These are phyloP conservation scores for Mesochorus sp. DNA, from an alignment of 2,888 invertebrate species.

Conservation along the genomic window DNA sequence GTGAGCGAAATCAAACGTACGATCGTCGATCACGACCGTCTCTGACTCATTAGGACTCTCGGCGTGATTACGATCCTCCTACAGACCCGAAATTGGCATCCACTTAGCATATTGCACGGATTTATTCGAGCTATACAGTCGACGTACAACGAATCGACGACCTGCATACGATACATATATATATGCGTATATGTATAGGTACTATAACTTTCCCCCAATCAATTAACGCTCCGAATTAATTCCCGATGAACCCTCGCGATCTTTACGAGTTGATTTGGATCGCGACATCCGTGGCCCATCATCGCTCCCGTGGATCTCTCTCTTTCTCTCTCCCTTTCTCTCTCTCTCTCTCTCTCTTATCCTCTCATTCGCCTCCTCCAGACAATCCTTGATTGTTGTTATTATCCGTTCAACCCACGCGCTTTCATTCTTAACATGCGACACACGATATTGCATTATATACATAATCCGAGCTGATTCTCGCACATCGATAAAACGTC, in stretches of 20 bases:
- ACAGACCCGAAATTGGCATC: slow-evolving; percentile 60
- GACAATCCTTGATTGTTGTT: slow-evolving; percentile 35
- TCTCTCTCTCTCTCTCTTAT: slow-evolving; percentile 21
- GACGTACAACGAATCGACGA: slow-evolving; percentile 13
- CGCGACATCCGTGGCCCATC: slow-evolving; percentile 58
- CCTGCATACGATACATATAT: not conserved
- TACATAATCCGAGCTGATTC: slow-evolving; percentile 25
- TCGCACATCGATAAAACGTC: slow-evolving; percentile 23
- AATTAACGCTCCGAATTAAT: slow-evolving; percentile 62
- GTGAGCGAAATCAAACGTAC: slow-evolving; percentile 32
- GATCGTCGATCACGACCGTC: slow-evolving; percentile 56
- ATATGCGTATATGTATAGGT: not conserved
- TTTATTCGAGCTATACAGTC: slow-evolving; percentile 48
- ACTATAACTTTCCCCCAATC: slow-evolving; percentile 55
- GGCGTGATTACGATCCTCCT: slow-evolving; percentile 54
- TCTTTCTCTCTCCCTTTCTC: slow-evolving; percentile 27
- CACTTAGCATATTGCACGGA: slow-evolving; percentile 60
- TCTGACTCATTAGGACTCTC: slow-evolving; percentile 57
- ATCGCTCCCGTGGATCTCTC: slow-evolving; percentile 58
- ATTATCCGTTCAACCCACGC: slow-evolving; percentile 38
- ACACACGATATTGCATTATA: not conserved
- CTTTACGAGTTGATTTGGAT: slow-evolving; percentile 61
- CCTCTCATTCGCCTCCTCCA: slow-evolving; percentile 44
- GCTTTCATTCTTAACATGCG: not conserved
- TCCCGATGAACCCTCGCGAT: slow-evolving; percentile 58